These are phyloP conservation scores for Drosophila sp. DNA, from an alignment of 1,140 invertebrate species.

Conservation along the genomic window DNA sequence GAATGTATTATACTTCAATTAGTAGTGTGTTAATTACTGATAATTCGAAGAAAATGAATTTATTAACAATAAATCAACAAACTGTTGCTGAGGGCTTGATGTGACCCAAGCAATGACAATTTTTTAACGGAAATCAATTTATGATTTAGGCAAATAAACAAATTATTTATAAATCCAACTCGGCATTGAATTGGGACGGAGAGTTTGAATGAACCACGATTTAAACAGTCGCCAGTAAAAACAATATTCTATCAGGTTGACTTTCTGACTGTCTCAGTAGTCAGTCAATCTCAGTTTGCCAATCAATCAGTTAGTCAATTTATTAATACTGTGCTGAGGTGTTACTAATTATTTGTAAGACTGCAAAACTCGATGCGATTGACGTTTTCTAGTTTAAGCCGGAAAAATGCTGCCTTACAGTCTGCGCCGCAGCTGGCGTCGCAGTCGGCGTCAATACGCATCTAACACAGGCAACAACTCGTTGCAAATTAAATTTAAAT, in stretches of 20 bases:
- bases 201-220: conserved; percentile 8
- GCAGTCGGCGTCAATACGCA: conserved; percentile 39
- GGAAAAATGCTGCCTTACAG: conserved; percentile 57
- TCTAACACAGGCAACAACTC: conserved; percentile 32
- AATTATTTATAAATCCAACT: background rate
- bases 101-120: conserved; percentile 19
- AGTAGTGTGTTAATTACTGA: conserved; percentile 50
- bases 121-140: conserved; percentile 40
- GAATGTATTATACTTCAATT: conserved; percentile 16
- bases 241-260: background rate
- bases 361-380: conserved; percentile 53
- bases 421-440: conserved; percentile 16
- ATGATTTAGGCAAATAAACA: conserved; percentile 37
- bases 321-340: conserved; percentile 17
- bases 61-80: conserved; percentile 53
- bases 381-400: conserved; percentile 66
- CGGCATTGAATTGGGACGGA: background rate
- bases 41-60: conserved; percentile 60
- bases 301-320: conserved; percentile 5
- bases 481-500: conserved; percentile 65
- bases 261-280: conserved; percentile 4
- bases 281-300: conserved; percentile 3
- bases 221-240: background rate
- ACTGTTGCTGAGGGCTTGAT: conserved; percentile 22
- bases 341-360: conserved; percentile 25